Evolutionary conservation across 1,140 invertebrate species (phyloP).

Genomic region (Scaptodrosophila lebanonensis): DNA sequence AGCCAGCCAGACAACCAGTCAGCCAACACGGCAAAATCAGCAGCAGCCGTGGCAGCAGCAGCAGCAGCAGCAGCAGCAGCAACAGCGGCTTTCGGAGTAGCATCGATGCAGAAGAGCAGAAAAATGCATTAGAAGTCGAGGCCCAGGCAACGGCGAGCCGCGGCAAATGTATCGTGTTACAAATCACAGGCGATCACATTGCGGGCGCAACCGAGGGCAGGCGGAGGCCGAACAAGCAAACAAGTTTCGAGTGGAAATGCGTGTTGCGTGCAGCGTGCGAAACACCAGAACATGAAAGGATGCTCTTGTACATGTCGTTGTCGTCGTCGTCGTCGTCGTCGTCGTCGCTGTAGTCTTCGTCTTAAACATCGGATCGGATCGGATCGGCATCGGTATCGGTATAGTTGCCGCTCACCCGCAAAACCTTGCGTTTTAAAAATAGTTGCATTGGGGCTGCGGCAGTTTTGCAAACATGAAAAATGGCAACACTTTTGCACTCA

Average conservation of each 20-base stretch:
- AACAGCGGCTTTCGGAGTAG: too few relatives aligned
- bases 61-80: too few relatives aligned
- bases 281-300: constrained; percentile 63
- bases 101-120: constrained; percentile 66
- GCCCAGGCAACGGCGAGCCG: constrained; percentile 35
- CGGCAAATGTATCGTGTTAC: constrained; percentile 73
- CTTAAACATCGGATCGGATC: too few relatives aligned
- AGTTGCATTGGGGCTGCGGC: constrained; percentile 26
- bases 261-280: constrained; percentile 74
- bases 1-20: constrained; percentile 6
- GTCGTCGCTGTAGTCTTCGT: not conserved
- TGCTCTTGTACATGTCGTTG: constrained; percentile 43
- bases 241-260: constrained; percentile 74
- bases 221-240: constrained; percentile 23
- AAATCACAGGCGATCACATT: constrained; percentile 60
- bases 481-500: constrained; percentile 73
- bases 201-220: constrained; percentile 15
- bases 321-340: not conserved
- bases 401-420: constrained; percentile 17
- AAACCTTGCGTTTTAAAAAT: constrained; percentile 53
- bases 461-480: constrained; percentile 61
- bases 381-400: too few relatives aligned
- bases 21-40: constrained; percentile 7
- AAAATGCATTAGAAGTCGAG: constrained; percentile 67
- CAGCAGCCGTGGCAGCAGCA: too few relatives aligned